Percentiles rank a stretch among this genome's conserved stretches.
phyloP scores from a whole-genome alignment of 2,888 invertebrate genomes.

The Geotrupes spiniger region DNA sequence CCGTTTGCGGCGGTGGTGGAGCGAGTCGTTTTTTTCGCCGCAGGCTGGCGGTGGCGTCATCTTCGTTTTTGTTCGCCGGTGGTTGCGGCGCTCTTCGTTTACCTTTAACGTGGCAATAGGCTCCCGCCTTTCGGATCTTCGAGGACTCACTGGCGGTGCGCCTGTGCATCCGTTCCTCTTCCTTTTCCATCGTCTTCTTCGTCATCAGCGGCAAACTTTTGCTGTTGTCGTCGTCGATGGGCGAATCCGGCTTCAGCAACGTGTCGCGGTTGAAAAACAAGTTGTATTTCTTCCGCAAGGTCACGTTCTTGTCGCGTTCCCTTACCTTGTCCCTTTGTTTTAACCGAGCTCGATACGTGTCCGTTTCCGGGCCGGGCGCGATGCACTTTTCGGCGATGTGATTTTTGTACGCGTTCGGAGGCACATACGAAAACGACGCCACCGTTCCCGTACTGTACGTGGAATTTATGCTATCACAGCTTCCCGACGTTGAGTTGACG shows the following conservation, averaged over 20 bases:
- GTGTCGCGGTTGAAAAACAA: slow-evolving; percentile 50
- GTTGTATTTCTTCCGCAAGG: slow-evolving; percentile 65
- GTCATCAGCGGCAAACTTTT: slow-evolving; percentile 51
- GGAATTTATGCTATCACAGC: slow-evolving; percentile 64
- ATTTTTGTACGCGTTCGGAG: slow-evolving; percentile 54
- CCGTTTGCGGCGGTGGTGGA: slow-evolving; percentile 52
- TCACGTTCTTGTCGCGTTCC: slow-evolving; percentile 60
- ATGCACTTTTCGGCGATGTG: slow-evolving; percentile 50
- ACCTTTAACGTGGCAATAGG: slow-evolving; percentile 67
- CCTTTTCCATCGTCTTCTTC: slow-evolving; percentile 32
- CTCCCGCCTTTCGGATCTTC: slow-evolving; percentile 57
- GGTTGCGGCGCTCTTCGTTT: slow-evolving; percentile 73
- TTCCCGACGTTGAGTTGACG: slow-evolving; percentile 44
- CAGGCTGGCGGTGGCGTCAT: slow-evolving; percentile 38
- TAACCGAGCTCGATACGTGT: slow-evolving; percentile 61
- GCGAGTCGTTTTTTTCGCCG: slow-evolving; percentile 47
- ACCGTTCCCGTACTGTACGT: slow-evolving; percentile 70
- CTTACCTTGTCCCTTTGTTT: slow-evolving; percentile 59
- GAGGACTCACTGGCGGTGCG: slow-evolving; percentile 63
- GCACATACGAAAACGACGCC: slow-evolving; percentile 68
- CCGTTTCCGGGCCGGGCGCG: slow-evolving; percentile 58
- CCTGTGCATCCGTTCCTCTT: slow-evolving; percentile 50
- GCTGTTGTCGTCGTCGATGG: slow-evolving; percentile 36
- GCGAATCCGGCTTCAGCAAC: slow-evolving; percentile 29
- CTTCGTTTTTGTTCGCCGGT: slow-evolving; percentile 47